Base-by-base conservation (phyloP, 2,113 vertebrate genomes). In the Haliaeetus leucogaster region DNA sequence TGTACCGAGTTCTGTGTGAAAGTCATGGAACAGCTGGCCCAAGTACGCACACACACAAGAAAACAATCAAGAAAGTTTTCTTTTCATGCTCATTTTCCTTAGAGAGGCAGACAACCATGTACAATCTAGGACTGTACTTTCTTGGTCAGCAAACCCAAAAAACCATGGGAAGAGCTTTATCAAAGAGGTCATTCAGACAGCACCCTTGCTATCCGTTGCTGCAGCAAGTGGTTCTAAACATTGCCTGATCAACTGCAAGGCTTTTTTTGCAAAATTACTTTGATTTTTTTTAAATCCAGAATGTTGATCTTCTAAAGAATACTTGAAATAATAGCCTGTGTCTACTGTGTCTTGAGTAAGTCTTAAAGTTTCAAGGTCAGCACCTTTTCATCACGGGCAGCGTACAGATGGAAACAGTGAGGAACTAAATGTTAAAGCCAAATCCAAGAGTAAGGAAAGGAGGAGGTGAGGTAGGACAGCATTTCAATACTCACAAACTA, bases 191-290 rank as follows among this genome's bases (percentile, higher is more conserved):
- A 34, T 25, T 79, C 52, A 66, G 61, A 61, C 8, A 27, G 5
- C 23, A 61, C 17, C n/a, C 32, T 63, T 18, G 18, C 10, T 48
- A 61, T 3, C 5, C 1, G 0, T 9, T 63, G 42, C 47, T 86
- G 42, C 15, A 52, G 30, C 16, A 92, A 65, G 53, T 26, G 26
- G 32, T 50, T 90, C 62, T 76, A 78, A 67, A 52, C 22, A 34
- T 1, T 29, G 13, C 22, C 47, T 42, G 2, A 10, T 25, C 0
- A 0, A 62, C 26, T 43, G 59, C 27, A 59, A 17, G 52, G 52
- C 9, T 59, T 25, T 48, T 38, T 30, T 7, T 56, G 22, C 21
- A 55, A 53, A 72, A 45, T 53, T 50, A 38, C 5, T 82, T 52
- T 16, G 1, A 7, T 47, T 73, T 59, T 76, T 76, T 65, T 18